phyloP scores from a whole-genome alignment of 2,888 invertebrate species.

The Tanypteryx hageni region DNA sequence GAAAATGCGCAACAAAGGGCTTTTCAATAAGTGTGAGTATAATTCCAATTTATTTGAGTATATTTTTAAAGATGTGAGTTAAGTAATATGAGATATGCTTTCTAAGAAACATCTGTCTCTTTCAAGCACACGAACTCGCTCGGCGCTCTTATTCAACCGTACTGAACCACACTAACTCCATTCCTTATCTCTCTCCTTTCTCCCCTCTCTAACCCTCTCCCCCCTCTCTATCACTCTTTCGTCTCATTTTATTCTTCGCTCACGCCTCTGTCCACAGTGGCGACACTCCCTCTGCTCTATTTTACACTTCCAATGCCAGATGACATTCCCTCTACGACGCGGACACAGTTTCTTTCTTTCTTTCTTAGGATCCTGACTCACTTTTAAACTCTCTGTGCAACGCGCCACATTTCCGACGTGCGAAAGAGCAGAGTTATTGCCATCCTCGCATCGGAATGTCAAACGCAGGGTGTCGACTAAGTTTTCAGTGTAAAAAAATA shows the following conservation, averaged over 20 bases:
- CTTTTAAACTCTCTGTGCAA: conserved; percentile 24
- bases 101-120: too few relatives aligned
- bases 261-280: not conserved
- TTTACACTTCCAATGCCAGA: not conserved
- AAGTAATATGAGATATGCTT: too few relatives aligned
- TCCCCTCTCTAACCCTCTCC: not conserved
- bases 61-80: too few relatives aligned
- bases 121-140: too few relatives aligned
- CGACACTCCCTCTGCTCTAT: not conserved
- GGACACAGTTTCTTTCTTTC: conserved; percentile 19
- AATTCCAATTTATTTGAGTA: too few relatives aligned
- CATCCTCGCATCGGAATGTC: not conserved
- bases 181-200: not conserved
- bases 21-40: too few relatives aligned
- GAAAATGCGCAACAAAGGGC: too few relatives aligned
- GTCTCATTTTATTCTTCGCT: not conserved
- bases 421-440: not conserved
- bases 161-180: too few relatives aligned
- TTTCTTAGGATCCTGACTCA: conserved; percentile 32
- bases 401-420: not conserved
- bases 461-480: conserved; percentile 32
- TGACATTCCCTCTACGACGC: not conserved
- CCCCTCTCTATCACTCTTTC: too few relatives aligned
- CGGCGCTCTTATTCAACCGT: too few relatives aligned
- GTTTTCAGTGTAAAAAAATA: conserved; percentile 6